phyloP scores from a whole-genome alignment of 2,888 invertebrate genomes.

The Parnassius mnemosyne region DNA sequence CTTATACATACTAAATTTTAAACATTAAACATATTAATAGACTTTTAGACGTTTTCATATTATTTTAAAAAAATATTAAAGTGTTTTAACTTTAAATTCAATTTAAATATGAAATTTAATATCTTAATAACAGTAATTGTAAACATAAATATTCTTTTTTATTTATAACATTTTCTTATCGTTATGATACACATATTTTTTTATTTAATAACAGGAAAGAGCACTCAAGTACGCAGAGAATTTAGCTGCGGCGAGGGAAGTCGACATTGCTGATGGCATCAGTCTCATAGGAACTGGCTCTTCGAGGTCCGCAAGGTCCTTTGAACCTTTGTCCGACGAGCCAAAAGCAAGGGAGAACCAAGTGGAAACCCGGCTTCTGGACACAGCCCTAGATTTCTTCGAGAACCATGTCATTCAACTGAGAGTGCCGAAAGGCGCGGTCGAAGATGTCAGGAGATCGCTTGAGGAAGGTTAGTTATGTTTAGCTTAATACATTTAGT shows the following conservation, averaged over 20 bases:
- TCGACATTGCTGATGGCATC: conserved; percentile 82
- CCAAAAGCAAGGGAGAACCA: conserved; percentile 86
- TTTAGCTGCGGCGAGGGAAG: conserved; percentile 71
- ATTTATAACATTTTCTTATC: not conserved
- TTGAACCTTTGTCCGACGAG: conserved; percentile 85
- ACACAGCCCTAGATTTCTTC: conserved; percentile 88
- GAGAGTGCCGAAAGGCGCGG: conserved; percentile 87
- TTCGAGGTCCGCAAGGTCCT: conserved; percentile 80
- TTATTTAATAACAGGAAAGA: conserved; percentile 78
- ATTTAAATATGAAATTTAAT: too few species aligned
- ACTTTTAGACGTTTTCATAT: too few species aligned
- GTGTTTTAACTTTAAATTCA: too few species aligned
- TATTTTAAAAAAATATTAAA: too few species aligned
- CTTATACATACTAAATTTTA: too few species aligned
- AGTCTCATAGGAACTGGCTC: conserved; percentile 72
- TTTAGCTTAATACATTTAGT: not conserved
- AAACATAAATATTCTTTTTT: not conserved
- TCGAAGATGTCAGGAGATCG: conserved; percentile 87
- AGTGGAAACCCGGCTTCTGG: conserved; percentile 86
- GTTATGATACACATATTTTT: not conserved
- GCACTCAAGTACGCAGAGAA: conserved; percentile 85
- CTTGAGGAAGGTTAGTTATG: conserved; percentile 87
- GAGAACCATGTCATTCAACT: conserved; percentile 90
- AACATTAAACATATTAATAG: too few species aligned
- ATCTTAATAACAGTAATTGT: not conserved